These are phyloP conservation scores for Aplochiton taeniatus DNA, from an alignment of 2,797 vertebrate species.

Conservation along the genomic window DNA sequence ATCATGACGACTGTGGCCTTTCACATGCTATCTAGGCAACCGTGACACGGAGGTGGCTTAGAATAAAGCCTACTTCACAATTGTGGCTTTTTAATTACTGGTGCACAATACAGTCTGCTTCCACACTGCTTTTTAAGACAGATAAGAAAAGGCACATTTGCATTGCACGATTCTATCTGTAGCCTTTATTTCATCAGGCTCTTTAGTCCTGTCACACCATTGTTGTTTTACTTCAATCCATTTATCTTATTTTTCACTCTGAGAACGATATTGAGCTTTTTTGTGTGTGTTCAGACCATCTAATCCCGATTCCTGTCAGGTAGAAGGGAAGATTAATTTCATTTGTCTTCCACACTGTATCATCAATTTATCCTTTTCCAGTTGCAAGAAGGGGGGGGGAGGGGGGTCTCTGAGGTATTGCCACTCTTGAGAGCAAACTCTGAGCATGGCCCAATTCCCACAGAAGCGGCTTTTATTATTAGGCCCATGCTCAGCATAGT, in stretches of 20 bases:
- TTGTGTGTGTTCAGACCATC: slow-evolving; percentile 31
- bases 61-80: slow-evolving; percentile 46
- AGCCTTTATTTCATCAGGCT: slow-evolving; percentile 51
- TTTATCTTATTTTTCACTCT: slow-evolving; percentile 59
- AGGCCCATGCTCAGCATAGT: slow-evolving; percentile 72
- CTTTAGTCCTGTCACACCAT: slow-evolving; percentile 38
- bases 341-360: slow-evolving; percentile 79
- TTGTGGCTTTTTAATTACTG: slow-evolving; percentile 48
- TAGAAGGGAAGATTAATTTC: slow-evolving; percentile 79
- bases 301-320: slow-evolving; percentile 74
- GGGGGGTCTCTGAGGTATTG: slow-evolving; percentile 72
- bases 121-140: slow-evolving; percentile 30
- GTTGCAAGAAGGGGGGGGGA: slow-evolving; percentile 51
- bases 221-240: slow-evolving; percentile 64
- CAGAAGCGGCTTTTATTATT: slow-evolving; percentile 82
- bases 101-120: not conserved
- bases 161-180: slow-evolving; percentile 52
- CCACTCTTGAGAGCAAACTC: slow-evolving; percentile 76
- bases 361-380: slow-evolving; percentile 82
- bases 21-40: slow-evolving; percentile 32
- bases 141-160: slow-evolving; percentile 55
- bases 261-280: slow-evolving; percentile 63
- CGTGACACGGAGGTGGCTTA: slow-evolving; percentile 64
- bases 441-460: slow-evolving; percentile 81
- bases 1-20: slow-evolving; percentile 51